These are phyloP conservation scores for Zosterops borbonicus DNA, from an alignment of 2,113 vertebrate genomes.

Conservation along the genomic window DNA sequence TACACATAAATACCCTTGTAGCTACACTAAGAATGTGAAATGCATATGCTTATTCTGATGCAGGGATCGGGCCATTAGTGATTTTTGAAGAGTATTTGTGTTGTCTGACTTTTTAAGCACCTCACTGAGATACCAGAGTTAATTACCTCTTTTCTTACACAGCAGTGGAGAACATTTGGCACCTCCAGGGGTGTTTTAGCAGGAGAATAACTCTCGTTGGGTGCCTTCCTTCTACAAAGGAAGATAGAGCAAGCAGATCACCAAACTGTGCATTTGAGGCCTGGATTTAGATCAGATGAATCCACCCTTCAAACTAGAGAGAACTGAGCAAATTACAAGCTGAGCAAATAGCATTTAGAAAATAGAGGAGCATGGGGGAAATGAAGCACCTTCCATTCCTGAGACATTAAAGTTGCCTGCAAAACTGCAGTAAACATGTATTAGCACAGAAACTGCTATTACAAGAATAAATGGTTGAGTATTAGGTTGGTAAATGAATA, in stretches of 20 bases:
- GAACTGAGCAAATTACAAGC: background rate
- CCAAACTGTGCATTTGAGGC: background rate
- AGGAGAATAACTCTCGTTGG: fast-evolving
- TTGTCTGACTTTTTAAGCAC: background rate
- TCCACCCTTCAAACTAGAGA: background rate
- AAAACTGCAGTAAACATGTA: background rate
- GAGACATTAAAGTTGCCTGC: background rate
- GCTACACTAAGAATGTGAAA: background rate
- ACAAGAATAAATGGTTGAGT: background rate
- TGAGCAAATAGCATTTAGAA: background rate
- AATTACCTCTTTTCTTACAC: background rate
- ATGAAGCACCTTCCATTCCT: background rate
- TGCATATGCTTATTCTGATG: background rate
- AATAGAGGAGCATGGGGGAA: background rate
- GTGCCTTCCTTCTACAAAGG: background rate
- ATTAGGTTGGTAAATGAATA: background rate
- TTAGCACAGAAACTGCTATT: background rate
- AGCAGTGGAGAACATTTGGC: background rate
- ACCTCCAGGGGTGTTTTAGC: background rate
- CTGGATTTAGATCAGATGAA: background rate
- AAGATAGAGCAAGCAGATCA: background rate
- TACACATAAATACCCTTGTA: background rate
- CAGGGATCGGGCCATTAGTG: background rate
- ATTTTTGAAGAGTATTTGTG: background rate
- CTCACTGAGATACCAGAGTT: background rate